Evolutionary conservation across 2,113 vertebrate species (phyloP), one percentile per base, ranked within the genome.

Genomic region (Lanius collurio): DNA sequence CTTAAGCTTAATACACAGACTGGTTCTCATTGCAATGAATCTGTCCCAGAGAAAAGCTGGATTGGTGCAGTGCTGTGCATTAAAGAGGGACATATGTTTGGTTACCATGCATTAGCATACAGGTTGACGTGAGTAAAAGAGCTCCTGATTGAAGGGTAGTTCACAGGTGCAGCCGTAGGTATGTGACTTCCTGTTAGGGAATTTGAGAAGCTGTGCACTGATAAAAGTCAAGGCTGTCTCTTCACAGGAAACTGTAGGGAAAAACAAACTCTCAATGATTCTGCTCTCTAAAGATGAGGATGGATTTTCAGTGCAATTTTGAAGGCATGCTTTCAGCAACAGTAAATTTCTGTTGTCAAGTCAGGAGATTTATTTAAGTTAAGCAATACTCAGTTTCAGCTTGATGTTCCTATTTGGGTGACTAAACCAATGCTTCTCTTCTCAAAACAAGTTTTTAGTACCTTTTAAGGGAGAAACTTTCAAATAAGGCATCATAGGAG

Each of bases 391-490:
- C 49, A 20, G 53, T 83, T 97, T 95, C 64, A 87, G 50, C 27
- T 65, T 76, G 20, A 74, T 39, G 22, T 84, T 93, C 59, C 46
- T 82, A 55, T 85, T 93, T 41, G 59, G 21, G 52, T 93, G 82
- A 87, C 81, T 93, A 83, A 94, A 93, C 55, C 50, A 77, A 11
- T 59, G 70, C 68, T 92, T 94, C 55, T 22, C 35, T 90, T 95
- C 75, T 92, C 88, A 55, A 57, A 90, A 83, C 75, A 95, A 93
- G 41, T 46, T 87, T 92, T 76, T 76, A 83, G 46, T 83, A 65
- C 92, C 94, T 95, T 94, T 92, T 94, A 93, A 88, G 90, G 92
- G 52, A 96, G 68, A 93, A 88, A 74, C 63, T 93, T 93, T 62
- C 59, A 74, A 80, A 42, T 88, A 35, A 31, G 19, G 14, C 26